Percentiles rank a stretch among this genome's conserved stretches.
phyloP scores from a whole-genome alignment of 2,797 vertebrate species.

The Mus caroli region DNA sequence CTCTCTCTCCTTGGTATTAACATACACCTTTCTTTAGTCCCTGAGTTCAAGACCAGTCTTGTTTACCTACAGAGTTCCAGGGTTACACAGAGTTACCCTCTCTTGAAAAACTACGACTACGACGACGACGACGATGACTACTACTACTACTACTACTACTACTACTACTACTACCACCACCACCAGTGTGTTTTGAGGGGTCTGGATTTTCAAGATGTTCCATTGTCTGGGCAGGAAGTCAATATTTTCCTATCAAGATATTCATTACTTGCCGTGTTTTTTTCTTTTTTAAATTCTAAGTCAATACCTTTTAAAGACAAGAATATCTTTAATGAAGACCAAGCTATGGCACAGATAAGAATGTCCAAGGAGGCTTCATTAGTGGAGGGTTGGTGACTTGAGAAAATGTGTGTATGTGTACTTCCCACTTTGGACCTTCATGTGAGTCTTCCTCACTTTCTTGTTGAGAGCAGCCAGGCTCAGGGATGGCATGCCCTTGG shows the following conservation, averaged over 20 bases:
- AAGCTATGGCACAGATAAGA: neutral
- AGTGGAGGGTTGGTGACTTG: neutral
- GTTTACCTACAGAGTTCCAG: neutral
- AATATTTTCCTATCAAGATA: constrained; percentile 51
- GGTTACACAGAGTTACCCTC: neutral
- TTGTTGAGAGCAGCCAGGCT: neutral
- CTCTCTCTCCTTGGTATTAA: neutral
- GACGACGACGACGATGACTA: too few relatives aligned
- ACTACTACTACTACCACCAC: neutral
- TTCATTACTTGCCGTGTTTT: constrained; percentile 28
- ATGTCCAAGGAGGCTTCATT: neutral
- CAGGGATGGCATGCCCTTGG: neutral
- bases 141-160: too few relatives aligned
- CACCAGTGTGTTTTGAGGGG: neutral
- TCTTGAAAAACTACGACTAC: neutral
- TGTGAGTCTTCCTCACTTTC: neutral
- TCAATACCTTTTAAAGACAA: constrained; percentile 39
- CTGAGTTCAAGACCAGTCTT: neutral
- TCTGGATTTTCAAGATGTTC: constrained; percentile 44
- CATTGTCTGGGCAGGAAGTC: constrained; percentile 34
- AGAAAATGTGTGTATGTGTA: neutral
- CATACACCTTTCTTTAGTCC: neutral
- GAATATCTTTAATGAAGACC: neutral
- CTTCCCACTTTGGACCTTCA: constrained; percentile 5
- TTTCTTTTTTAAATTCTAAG: neutral